These are phyloP conservation scores for Orestias chungarensis DNA, from an alignment of 2,797 vertebrate genomes.

Conservation along the genomic window DNA sequence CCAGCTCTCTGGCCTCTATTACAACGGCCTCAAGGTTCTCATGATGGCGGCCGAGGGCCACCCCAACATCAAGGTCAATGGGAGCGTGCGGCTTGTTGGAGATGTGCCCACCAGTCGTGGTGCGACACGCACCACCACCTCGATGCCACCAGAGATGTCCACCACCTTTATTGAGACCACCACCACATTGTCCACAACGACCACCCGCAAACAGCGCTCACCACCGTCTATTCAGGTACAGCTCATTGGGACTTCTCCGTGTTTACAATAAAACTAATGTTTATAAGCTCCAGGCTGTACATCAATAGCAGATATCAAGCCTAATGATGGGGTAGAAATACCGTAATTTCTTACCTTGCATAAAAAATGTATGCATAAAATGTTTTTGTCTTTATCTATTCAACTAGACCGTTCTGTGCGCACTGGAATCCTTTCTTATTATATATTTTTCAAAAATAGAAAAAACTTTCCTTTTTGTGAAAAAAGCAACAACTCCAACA, in stretches of 20 bases:
- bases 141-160: slow-evolving; percentile 94
- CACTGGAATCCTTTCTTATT: neutral
- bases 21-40: slow-evolving; percentile 96
- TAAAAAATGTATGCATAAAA: neutral
- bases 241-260: too few relatives aligned
- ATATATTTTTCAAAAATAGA: neutral
- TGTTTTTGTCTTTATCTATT: neutral
- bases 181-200: slow-evolving; percentile 95
- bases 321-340: neutral
- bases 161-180: slow-evolving; percentile 98
- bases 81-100: slow-evolving; percentile 94
- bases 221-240: slow-evolving; percentile 92
- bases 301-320: neutral
- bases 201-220: slow-evolving; percentile 93
- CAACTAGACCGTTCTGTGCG: neutral
- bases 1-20: slow-evolving; percentile 97
- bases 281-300: neutral
- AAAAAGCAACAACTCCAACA: neutral
- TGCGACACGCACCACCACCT: slow-evolving; percentile 88
- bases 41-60: slow-evolving; percentile 97
- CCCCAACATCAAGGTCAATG: slow-evolving; percentile 93
- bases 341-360: neutral
- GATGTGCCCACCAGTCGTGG: slow-evolving; percentile 91
- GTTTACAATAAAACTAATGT: too few relatives aligned
- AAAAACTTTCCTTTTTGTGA: neutral